Conservation (phyloP, 1,140 invertebrate genomes). For the Atta cephalotes region DNA sequence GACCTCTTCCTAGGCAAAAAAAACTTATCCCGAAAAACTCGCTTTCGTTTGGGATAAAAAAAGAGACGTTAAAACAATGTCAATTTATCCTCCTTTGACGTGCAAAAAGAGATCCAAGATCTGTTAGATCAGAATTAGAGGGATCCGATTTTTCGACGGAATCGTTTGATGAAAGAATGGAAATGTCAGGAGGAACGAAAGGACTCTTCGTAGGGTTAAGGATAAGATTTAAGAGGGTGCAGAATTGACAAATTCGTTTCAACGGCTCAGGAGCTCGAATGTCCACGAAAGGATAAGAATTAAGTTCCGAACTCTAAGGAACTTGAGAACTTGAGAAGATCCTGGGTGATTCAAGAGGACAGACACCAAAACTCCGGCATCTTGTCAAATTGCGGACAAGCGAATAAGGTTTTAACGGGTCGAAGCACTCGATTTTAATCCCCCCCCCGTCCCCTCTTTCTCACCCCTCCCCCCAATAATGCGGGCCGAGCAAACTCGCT, state of each 20-base stretch:
- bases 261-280: not conserved
- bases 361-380: not conserved
- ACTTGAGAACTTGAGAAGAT: not conserved
- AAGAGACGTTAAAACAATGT: constrained; percentile 16
- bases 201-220: not conserved
- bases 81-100: not conserved
- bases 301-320: not conserved
- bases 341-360: not conserved
- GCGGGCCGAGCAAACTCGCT: not conserved
- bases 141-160: not conserved
- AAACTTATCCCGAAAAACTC: constrained; percentile 15
- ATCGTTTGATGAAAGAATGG: not conserved
- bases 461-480: not conserved
- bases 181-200: not conserved
- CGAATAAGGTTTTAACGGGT: constrained; percentile 21
- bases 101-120: not conserved
- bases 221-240: not conserved
- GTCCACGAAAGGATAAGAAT: not conserved
- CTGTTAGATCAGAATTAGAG: not conserved
- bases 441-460: no score
- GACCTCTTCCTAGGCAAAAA: constrained; percentile 46
- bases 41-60: not conserved
- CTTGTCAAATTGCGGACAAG: constrained; percentile 7
- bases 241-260: constrained; percentile 22
- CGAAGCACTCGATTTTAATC: constrained; percentile 9